Evolutionary conservation across 1,140 invertebrate species (phyloP), one percentile per base, ranked within the genome.

Genomic region (Bombus polaris): DNA sequence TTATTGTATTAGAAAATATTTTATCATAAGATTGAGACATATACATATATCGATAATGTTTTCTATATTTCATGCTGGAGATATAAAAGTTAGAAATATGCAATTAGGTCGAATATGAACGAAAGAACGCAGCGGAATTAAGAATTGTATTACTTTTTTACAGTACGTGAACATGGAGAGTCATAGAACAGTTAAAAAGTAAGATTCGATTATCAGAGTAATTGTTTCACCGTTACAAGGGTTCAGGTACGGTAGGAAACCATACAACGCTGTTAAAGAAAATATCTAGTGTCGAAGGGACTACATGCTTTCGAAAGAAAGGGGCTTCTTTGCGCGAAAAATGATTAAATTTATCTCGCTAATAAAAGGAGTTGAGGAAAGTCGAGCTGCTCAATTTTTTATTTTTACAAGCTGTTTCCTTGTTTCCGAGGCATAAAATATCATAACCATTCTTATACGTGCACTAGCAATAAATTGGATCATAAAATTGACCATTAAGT

Each of bases 231-330:
- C 70, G 65, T 85, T 74, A 22, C 28, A 83, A 77, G 86, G 79
- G 66, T 88, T 87, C 82, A n/a, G 66, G 53, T 37, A 81, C 78
- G 47, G 75, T 44, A 72, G 57, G 89, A 91, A 91, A 85, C 90
- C 90, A 22, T 91, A 91, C 25, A 78, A 89, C n/a, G 15, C 74
- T 65, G 57, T 68, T 75, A 73, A 89, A 72, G 86, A 86, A 91
- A 91, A 91, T 91, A 91, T 88, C 88, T 89, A 62, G 76, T 88
- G 71, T 85, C 84, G 70, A 84, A 78, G 86, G 79, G 86, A 82
- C 77, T 77, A 35, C n/a, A 53, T 73, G 86, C 59, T 81, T 87
- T 76, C 62, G 72, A 28, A 89, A 85, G 71, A 62, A 89, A 89
- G 57, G 44, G 90, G 90, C 84, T 91, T 91, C 90, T 57, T 91